These are phyloP conservation scores for Siderastrea radians DNA, from an alignment of 92 coral and sea anemone genomes.

Conservation along the genomic window DNA sequence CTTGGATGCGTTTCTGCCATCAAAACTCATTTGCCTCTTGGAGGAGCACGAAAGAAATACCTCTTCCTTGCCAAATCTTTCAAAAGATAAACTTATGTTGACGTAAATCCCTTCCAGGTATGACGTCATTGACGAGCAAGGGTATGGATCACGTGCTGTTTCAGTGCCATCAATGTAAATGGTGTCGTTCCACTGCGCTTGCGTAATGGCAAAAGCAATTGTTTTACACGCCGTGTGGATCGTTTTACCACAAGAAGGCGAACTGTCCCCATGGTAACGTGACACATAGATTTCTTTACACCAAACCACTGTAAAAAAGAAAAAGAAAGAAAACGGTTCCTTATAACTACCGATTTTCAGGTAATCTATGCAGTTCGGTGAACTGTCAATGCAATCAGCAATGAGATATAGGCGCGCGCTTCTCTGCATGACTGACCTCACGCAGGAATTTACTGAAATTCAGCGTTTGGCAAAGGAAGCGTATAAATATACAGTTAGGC, in stretches of 20 bases:
- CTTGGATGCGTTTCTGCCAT: conserved; percentile 21
- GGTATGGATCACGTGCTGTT: conserved; percentile 44
- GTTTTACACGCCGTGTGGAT: conserved; percentile 19
- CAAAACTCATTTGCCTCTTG: not conserved
- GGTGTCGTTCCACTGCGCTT: conserved; percentile 46
- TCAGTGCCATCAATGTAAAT: conserved; percentile 41
- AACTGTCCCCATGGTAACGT: conserved; percentile 20
- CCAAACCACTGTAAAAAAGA: not conserved
- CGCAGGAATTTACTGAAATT: too few species aligned
- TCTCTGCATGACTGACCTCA: too few species aligned
- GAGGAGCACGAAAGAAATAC: conserved; percentile 12
- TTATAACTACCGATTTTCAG: too few species aligned
- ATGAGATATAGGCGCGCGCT: too few species aligned
- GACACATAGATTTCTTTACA: conserved; percentile 24
- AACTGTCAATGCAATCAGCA: too few species aligned
- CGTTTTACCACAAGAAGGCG: conserved; percentile 22
- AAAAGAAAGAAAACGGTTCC: too few species aligned
- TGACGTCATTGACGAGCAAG: conserved; percentile 21
- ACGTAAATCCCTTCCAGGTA: conserved; percentile 13
- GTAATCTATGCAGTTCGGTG: too few species aligned
- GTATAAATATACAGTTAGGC: too few species aligned
- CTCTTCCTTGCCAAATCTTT: not conserved
- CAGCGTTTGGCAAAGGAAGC: too few species aligned
- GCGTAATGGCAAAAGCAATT: conserved; percentile 13
- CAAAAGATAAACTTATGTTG: conserved; percentile 19